These are phyloP conservation scores for Gracilinanus agilis DNA, from an alignment of 2,113 vertebrate species.

Conservation along the genomic window DNA sequence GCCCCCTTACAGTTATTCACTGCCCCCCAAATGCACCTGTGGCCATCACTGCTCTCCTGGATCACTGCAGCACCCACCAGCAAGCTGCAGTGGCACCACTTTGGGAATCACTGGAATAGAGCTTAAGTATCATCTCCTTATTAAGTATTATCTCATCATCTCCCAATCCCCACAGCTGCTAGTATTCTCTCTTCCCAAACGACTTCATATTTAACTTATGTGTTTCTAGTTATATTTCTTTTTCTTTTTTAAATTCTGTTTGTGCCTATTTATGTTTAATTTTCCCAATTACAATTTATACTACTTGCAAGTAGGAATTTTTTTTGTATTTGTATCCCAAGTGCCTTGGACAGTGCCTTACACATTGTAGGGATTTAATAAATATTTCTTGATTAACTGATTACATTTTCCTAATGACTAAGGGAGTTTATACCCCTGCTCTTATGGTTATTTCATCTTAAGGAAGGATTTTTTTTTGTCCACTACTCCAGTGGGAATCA, in stretches of 20 bases:
- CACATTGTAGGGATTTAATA: not conserved
- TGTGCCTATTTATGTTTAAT: not conserved
- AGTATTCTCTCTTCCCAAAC: not conserved
- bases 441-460: not conserved
- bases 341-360: not conserved
- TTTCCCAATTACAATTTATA: not conserved
- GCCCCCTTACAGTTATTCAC: too few relatives aligned
- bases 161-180: not conserved
- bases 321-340: not conserved
- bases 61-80: too few relatives aligned
- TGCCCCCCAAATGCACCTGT: too few relatives aligned
- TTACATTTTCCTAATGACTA: not conserved
- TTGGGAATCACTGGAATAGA: too few relatives aligned
- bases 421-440: not conserved
- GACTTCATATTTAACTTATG: not conserved
- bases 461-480: not conserved
- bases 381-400: not conserved
- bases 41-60: too few relatives aligned
- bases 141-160: not conserved
- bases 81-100: too few relatives aligned
- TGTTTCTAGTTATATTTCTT: not conserved
- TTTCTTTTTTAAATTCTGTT: not conserved
- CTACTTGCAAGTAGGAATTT: not conserved
- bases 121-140: not conserved
- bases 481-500: not conserved